Evolutionary conservation across 2,113 vertebrate species (phyloP), one percentile per base, ranked within the genome.

Genomic region (Bos javanicus): DNA sequence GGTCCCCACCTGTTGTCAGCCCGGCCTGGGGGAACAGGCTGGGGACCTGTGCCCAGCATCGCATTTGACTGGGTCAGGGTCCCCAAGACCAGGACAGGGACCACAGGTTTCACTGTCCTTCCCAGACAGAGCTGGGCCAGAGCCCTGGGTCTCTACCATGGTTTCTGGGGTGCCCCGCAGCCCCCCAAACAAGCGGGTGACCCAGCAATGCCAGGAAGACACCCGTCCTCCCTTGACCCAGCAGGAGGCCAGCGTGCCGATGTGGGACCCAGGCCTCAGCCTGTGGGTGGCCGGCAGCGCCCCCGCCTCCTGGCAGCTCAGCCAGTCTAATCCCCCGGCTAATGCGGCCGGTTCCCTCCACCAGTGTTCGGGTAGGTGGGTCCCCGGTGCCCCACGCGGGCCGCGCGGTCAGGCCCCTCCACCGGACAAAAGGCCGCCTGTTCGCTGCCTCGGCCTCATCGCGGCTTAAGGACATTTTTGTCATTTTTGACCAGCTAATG

Each of bases 401-500:
- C 97, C 96, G 96, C 93, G 92, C 94, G 28, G 98, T 98, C 98
- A 36, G 97, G 98, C 98, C 98, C 98, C 95, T 50, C 36, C 6
- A 62, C 84, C 46, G 95, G 98, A 99, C 99, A 99, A 99, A 99
- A 99, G 99, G 95, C 97, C 39, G 98, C 98, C 99, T 99, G 99
- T 99, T 99, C 98, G 96, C 98, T 98, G 98, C 98, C 99, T 98
- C 98, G 97, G 99, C 98, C 99, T 98, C 99, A 98, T 99, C 99
- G 98, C 98, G 98, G 99, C 99, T 99, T 99, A 99, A 97, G 98
- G 98, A 99, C 99, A 99, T 99, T 99, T 99, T 99, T 99, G 99
- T 99, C 99, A 99, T 99, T 99, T 99, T 99, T 99, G 99, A 99
- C 99, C 99, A 99, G 99, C 99, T 99, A 99, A 99, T 99, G 99